Evolutionary conservation across 92 coral and sea anemone species (phyloP).

Genomic region (Parazoanthus swiftii): DNA sequence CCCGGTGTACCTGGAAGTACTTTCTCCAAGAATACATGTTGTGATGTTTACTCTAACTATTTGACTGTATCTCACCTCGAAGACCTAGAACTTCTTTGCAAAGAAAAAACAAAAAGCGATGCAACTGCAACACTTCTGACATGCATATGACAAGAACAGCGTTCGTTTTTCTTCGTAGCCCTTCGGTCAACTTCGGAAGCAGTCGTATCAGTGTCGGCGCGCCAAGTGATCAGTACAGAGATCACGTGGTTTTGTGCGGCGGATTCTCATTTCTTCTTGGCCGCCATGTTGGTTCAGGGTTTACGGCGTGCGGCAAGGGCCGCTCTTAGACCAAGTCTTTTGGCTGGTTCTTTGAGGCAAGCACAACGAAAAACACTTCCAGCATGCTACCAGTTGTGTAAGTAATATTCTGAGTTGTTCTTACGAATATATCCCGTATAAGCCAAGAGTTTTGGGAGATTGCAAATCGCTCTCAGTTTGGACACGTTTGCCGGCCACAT

Average conservation of each 20-base stretch:
- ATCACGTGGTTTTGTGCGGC: slow-evolving; percentile 63
- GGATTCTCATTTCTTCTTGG: slow-evolving; percentile 63
- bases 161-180: not conserved
- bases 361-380: slow-evolving; percentile 78
- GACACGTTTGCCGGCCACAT: slow-evolving; percentile 81
- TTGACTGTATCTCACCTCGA: no score
- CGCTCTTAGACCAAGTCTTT: slow-evolving; percentile 78
- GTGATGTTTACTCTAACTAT: no score
- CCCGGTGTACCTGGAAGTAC: no score
- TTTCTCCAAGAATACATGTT: no score
- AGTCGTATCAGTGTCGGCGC: slow-evolving; percentile 39
- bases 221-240: slow-evolving; percentile 32
- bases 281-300: slow-evolving; percentile 98
- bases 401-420: slow-evolving; percentile 50
- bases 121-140: not conserved
- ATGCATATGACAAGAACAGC: no score
- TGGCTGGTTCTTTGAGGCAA: slow-evolving; percentile 77
- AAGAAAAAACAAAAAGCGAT: not conserved
- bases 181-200: slow-evolving; percentile 43
- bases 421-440: not conserved
- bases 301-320: slow-evolving; percentile 93
- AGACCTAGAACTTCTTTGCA: not conserved
- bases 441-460: not conserved
- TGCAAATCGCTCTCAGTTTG: slow-evolving; percentile 23
- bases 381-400: slow-evolving; percentile 88